Percentiles rank a stretch among this genome's conserved stretches.
These are phyloP conservation scores for Thera britannica DNA, from an alignment of 2,888 invertebrate genomes.

Conservation along the genomic window DNA sequence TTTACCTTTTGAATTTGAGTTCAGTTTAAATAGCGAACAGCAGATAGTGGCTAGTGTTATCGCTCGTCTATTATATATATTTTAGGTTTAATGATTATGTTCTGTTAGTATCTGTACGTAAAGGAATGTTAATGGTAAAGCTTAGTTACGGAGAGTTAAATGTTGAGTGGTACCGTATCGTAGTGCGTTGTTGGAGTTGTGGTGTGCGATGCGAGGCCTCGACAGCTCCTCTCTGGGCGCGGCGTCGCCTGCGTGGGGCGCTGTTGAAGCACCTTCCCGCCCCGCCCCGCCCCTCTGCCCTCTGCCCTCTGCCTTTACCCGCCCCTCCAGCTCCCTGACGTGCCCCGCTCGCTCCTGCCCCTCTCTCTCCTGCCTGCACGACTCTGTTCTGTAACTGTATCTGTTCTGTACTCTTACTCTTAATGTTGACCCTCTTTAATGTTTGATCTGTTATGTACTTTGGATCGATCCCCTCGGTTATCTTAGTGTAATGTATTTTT, in stretches of 20 bases:
- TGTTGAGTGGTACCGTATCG: conserved; percentile 83
- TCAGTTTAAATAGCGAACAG: conserved; percentile 82
- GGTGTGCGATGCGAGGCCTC: conserved; percentile 67
- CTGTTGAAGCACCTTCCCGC: conserved; percentile 57
- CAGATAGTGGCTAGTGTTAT: conserved; percentile 84
- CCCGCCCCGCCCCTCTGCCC: conserved; percentile 30
- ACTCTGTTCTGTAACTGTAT: conserved; percentile 51
- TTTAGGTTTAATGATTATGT: conserved; percentile 80
- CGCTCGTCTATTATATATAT: conserved; percentile 76
- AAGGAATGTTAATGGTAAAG: conserved; percentile 82
- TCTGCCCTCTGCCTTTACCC: conserved; percentile 35
- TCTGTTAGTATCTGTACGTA: conserved; percentile 81
- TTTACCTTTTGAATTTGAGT: conserved; percentile 79
- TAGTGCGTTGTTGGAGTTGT: conserved; percentile 82
- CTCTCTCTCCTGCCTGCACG: conserved; percentile 79
- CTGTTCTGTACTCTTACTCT: conserved; percentile 76
- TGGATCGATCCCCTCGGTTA: conserved; percentile 81
- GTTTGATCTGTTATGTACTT: conserved; percentile 81
- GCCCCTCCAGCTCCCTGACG: conserved; percentile 41
- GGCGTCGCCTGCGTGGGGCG: conserved; percentile 54
- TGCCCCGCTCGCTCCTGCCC: conserved; percentile 52
- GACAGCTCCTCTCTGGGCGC: conserved; percentile 69
- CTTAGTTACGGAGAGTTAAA: conserved; percentile 81
- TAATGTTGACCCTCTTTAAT: conserved; percentile 81
- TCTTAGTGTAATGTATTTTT: conserved; percentile 82